These are phyloP conservation scores for Merodon equestris DNA, from an alignment of 2,888 invertebrate species.

Conservation along the genomic window DNA sequence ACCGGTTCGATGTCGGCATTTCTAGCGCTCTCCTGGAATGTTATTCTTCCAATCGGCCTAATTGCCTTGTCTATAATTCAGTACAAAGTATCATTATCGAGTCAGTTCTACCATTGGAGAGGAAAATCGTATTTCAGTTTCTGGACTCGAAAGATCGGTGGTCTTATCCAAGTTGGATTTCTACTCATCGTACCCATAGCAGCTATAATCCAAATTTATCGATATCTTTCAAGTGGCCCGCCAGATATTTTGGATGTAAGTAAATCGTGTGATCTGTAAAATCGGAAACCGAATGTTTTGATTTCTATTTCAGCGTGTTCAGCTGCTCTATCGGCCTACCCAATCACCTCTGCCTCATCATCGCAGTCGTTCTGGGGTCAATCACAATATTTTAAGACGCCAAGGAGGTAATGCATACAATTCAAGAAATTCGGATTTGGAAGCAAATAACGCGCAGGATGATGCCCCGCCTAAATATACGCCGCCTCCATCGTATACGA, in stretches of 20 bases:
- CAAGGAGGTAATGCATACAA: conserved; percentile 61
- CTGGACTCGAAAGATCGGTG: conserved; percentile 89
- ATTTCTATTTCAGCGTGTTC: conserved; percentile 84
- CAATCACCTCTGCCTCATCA: conserved; percentile 78
- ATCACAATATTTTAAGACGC: conserved; percentile 60
- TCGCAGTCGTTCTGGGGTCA: conserved; percentile 65
- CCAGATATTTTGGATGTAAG: conserved; percentile 92
- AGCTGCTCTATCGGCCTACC: conserved; percentile 89
- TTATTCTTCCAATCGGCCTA: conserved; percentile 89
- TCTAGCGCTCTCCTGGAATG: conserved; percentile 92
- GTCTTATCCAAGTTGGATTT: conserved; percentile 87
- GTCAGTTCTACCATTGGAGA: conserved; percentile 85
- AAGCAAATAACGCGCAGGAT: conserved; percentile 76
- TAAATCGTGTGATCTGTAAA: conserved; percentile 71
- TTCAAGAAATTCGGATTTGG: conserved; percentile 59
- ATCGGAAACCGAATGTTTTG: not conserved
- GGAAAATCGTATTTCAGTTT: conserved; percentile 88
- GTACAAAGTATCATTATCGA: conserved; percentile 85
- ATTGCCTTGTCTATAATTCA: conserved; percentile 87
- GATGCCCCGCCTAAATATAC: conserved; percentile 96
- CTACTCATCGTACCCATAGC: conserved; percentile 84
- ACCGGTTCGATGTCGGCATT: conserved; percentile 82
- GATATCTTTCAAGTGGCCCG: conserved; percentile 90
- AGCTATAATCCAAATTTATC: conserved; percentile 83
- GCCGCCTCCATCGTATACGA: conserved; percentile 94